Evolutionary conservation across 2,888 invertebrate species (phyloP).

Genomic region (Epinotia bilunana): DNA sequence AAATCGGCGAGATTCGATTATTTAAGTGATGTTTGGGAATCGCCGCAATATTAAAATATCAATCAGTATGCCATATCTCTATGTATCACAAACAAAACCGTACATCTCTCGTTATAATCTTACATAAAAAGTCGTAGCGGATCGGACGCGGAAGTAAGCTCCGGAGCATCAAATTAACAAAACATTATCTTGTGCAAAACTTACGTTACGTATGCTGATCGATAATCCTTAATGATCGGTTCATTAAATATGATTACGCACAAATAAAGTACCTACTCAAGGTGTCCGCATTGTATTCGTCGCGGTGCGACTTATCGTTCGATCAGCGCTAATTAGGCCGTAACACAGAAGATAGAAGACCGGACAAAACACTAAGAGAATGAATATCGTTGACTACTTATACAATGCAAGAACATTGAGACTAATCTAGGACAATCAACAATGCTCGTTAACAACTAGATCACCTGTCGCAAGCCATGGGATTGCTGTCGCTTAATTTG

Average conservation of each 20-base stretch:
- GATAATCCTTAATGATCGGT: slow-evolving; percentile 31
- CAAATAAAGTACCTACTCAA: slow-evolving; percentile 32
- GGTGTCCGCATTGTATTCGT: slow-evolving; percentile 49
- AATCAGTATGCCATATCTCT: neutral
- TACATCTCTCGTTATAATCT: neutral
- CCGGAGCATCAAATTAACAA: slow-evolving; percentile 24
- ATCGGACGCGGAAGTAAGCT: slow-evolving; percentile 25
- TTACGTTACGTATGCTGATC: slow-evolving; percentile 34
- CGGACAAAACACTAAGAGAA: slow-evolving; percentile 53
- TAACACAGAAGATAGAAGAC: slow-evolving; percentile 56
- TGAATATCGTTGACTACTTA: slow-evolving; percentile 48
- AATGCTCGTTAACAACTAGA: slow-evolving; percentile 56
- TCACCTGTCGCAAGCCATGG: slow-evolving; percentile 53
- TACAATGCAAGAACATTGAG: slow-evolving; percentile 48
- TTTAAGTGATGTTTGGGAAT: neutral
- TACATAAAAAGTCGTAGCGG: slow-evolving; percentile 4
- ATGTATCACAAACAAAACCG: neutral
- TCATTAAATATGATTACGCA: slow-evolving; percentile 44
- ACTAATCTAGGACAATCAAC: slow-evolving; percentile 54
- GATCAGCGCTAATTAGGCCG: slow-evolving; percentile 59
- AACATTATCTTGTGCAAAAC: slow-evolving; percentile 23
- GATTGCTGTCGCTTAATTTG: slow-evolving; percentile 32
- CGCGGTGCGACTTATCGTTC: slow-evolving; percentile 50
- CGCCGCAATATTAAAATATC: neutral
- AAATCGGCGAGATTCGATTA: neutral